These are phyloP conservation scores for Hydrozoanthus tunicans DNA, from an alignment of 64 coral and sea anemone genomes.

Conservation along the genomic window DNA sequence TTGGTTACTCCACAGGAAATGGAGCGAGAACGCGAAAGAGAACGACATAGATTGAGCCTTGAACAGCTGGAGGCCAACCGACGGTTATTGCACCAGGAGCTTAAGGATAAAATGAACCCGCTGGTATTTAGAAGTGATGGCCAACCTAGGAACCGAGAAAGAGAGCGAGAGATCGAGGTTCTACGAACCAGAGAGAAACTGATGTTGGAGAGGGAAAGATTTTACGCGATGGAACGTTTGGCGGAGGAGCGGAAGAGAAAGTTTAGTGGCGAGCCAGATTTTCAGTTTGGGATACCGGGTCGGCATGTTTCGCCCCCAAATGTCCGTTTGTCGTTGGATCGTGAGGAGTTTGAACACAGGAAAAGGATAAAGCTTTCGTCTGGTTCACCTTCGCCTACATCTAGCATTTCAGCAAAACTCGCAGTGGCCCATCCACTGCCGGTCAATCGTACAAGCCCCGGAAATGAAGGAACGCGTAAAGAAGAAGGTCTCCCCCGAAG, in stretches of 20 bases:
- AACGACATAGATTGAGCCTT: slow-evolving; percentile 86
- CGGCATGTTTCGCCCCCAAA: slow-evolving; percentile 67
- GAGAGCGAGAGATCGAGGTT: slow-evolving; percentile 66
- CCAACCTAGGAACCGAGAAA: slow-evolving; percentile 68
- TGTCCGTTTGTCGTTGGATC: slow-evolving; percentile 59
- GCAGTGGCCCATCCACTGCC: slow-evolving; percentile 17
- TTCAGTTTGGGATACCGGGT: slow-evolving; percentile 47
- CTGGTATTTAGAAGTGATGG: slow-evolving; percentile 79
- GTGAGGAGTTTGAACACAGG: slow-evolving; percentile 73
- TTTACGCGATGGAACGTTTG: slow-evolving; percentile 71
- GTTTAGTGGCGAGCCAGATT: slow-evolving; percentile 70
- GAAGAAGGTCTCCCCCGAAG: slow-evolving; percentile 35
- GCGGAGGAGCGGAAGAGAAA: slow-evolving; percentile 74
- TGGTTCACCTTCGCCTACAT: slow-evolving; percentile 44
- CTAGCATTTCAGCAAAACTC: slow-evolving; percentile 45
- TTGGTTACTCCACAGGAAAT: slow-evolving; percentile 63
- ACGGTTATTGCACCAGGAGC: slow-evolving; percentile 81
- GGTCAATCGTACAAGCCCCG: slow-evolving; percentile 24
- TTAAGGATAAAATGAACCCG: slow-evolving; percentile 94
- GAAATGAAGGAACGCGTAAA: slow-evolving; percentile 20
- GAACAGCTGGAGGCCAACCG: slow-evolving; percentile 93
- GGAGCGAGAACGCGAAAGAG: slow-evolving; percentile 86
- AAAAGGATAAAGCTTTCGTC: slow-evolving; percentile 76
- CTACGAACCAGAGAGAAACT: slow-evolving; percentile 79
- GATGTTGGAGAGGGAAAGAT: slow-evolving; percentile 73